Evolutionary conservation across 2,113 vertebrate genomes (phyloP), one percentile per base, ranked within the genome.

Genomic region (Ginglymostoma cirratum): DNA sequence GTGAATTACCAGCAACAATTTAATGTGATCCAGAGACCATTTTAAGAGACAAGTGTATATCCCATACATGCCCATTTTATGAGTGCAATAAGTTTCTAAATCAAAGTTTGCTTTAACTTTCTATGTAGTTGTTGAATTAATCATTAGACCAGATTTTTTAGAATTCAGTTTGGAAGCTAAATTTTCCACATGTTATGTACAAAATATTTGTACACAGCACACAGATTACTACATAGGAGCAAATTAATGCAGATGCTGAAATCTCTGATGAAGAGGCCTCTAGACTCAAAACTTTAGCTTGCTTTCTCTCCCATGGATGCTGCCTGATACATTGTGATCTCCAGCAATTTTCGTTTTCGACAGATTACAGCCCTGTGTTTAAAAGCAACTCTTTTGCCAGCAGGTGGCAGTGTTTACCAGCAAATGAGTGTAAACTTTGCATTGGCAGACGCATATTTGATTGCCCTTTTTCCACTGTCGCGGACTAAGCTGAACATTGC

Each of bases 321-420:
- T 48, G 48, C 48, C 48, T 48, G 48, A 48, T 2, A 3, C 48
- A 48, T 48, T 48, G 48, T 48, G 48, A 48, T 48, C 48, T 48
- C 48, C 48, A 48, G 48, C 48, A 48, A 48, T 48, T 48, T 48
- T 48, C 3, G 48, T 48, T 48, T 48, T 48, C 48, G 3, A 48
- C 48, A 48, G 48, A 48, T 48, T 55, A 24, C 45, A 15, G 14
- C 34, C 23, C 19, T 3, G 3, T 45, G 24, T 45, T 27, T 23
- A 42, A 94, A 94, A 70, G 66, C 65, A 95, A 34, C 19, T 14
- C 34, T 52, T 69, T 72, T 14, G 17, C 67, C 93, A 95, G 94
- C 42, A 95, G 94, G 45, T 72, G 94, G 69, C 94, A 76, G 45
- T 48, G 67, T 72, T 95, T 76, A 72, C 94, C 94, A 72, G 69